Evolutionary conservation across 2,888 invertebrate species (phyloP).

Genomic region (Prionchulus punctatus): DNA sequence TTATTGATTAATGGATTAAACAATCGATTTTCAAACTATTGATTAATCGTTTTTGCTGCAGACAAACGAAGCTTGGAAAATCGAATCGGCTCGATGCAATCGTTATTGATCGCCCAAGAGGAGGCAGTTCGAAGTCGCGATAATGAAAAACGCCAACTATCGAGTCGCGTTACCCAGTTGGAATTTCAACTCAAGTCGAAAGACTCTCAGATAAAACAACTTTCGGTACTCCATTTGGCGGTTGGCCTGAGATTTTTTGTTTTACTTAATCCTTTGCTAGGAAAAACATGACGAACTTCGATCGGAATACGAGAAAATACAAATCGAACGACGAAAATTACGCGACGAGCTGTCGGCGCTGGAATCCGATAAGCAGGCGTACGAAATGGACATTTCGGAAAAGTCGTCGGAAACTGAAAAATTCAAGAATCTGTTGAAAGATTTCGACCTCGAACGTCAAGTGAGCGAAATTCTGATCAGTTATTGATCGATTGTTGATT

Average conservation of each 20-base stretch:
- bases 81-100: background rate
- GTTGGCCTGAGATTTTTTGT: too few relatives aligned
- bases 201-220: background rate
- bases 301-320: background rate
- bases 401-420: too few relatives aligned
- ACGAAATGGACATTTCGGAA: too few relatives aligned
- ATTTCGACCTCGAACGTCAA: too few relatives aligned
- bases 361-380: too few relatives aligned
- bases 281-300: background rate
- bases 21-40: too few relatives aligned
- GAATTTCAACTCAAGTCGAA: background rate
- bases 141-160: background rate
- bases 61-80: background rate
- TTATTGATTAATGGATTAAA: too few relatives aligned
- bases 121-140: background rate
- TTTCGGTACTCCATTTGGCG: too few relatives aligned
- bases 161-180: background rate
- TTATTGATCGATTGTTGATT: too few relatives aligned
- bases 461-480: too few relatives aligned
- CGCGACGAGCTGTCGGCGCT: background rate
- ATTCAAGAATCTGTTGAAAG: too few relatives aligned
- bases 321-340: background rate
- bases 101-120: background rate
- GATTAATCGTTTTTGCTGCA: background rate
- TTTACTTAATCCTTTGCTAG: too few relatives aligned